Evolutionary conservation across 2,797 vertebrate species (phyloP), one percentile per base, ranked within the genome.

Genomic region (Aplochiton taeniatus): DNA sequence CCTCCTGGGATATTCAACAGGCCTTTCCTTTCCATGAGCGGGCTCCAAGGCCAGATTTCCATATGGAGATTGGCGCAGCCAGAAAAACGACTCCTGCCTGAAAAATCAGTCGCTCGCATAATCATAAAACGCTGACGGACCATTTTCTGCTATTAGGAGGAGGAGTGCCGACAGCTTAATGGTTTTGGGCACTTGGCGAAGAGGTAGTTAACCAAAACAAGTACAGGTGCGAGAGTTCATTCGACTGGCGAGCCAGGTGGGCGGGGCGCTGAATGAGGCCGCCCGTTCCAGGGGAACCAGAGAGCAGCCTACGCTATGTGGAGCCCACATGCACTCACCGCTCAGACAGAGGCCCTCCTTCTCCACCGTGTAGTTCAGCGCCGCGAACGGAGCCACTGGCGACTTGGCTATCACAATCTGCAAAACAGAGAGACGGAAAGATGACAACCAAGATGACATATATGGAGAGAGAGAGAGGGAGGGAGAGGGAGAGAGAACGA

Each of bases 361-460:
- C 75, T 90, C 81, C 73, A 94, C 87, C 56, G 83, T 89, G 76
- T 92, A 95, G 79, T 81, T 79, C 66, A 94, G 91, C 50, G 85
- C 48, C 0, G 87, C 82, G 66, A 90, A 92, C 0, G 93, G 90
- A 71, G 93, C 92, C 79, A 94, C 76, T 11, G 93, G 93, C 2
- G 93, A 94, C 75, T 95, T 95, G 73, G 92, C 92, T 63, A 94
- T 80, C 66, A 93, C 83, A 61, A 94, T 84, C 93, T 94, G 88
- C 66, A 88, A 74, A 80, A 14, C 55, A 63, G 49, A 45, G 48
- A 49, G 50, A 71, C 31, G 31, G 2, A 31, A 2, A 31, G 6
- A 31, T 31, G 31, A 31, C 31, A 31, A 31, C 31, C 2, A 6
- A 31, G 31, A 31, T 31, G 2, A 31, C 31, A 31, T 6, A 31